Evolutionary conservation across 2,113 vertebrate species (phyloP), one percentile per base, ranked within the genome.

Genomic region (Marmota flaviventris): DNA sequence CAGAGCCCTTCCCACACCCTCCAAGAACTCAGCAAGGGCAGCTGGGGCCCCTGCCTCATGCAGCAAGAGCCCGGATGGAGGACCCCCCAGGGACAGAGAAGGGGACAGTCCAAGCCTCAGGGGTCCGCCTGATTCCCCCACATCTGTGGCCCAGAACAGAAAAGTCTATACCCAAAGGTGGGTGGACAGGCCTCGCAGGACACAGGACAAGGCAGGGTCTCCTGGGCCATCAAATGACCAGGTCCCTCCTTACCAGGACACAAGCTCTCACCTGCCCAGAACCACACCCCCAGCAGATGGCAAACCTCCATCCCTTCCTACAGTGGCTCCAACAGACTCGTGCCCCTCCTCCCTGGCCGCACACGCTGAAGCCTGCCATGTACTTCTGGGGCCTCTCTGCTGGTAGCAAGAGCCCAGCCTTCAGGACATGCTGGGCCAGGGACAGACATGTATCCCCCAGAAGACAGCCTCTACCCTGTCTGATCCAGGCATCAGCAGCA

Each of bases 131-230:
- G 24, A 48, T 27, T 34, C 37, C 85, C 16, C 58, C 2, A 0
- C 1, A 2, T 25, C 85, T 32, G 63, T 6, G 22, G 25, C 53
- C 85, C 76, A 42, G 34, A n/a, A 16, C 12, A 13, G 58, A 42
- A 4, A 12, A 25, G 39, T 12, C n/a, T 39, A 22, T 25, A 42
- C 2, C 48, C 7, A 0, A 11, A 34, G 2, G 3, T 8, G 53
- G 56, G 8, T 25, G 0, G 22, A 29, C 1, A 1, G 61, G 48
- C 42, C 39, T 72, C 85, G 75, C 25, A 16, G 42, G 29, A 53
- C 79, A 61, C 58, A 45, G 39, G 76, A 75, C 87, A 20, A 48
- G 75, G 32, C 92, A 37, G 17, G 78, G 51, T 24, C 58, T 48
- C 48, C n/a, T 0, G 79, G 76, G 34, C 42, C 58, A 56, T 29